Conservation (phyloP, 2,888 invertebrate genomes). For the Petrophora chlorosata region DNA sequence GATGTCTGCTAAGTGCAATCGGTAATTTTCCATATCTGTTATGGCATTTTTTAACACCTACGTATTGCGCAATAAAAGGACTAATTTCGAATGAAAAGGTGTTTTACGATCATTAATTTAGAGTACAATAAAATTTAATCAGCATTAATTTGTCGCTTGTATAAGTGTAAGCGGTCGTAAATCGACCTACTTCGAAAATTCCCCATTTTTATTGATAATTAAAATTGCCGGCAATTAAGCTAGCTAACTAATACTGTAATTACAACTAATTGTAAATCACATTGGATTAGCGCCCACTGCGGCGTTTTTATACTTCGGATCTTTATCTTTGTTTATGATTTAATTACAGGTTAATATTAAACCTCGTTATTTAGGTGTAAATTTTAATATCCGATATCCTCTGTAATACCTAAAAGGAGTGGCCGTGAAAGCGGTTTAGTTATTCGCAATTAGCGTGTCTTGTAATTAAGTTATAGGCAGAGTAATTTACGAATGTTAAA, state of each 20-base stretch:
- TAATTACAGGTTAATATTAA: conserved; percentile 72
- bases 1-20: conserved; percentile 35
- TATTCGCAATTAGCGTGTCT: conserved; percentile 35
- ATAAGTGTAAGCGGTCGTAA: conserved; percentile 52
- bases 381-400: conserved; percentile 59
- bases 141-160: conserved; percentile 53
- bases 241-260: conserved; percentile 63
- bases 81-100: conserved; percentile 37
- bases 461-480: conserved; percentile 36
- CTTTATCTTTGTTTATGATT: conserved; percentile 79
- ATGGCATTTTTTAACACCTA: conserved; percentile 35
- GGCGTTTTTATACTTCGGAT: conserved; percentile 64
- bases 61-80: conserved; percentile 35
- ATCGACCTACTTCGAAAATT: conserved; percentile 54
- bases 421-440: conserved; percentile 43
- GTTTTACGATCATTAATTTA: conserved; percentile 52
- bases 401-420: conserved; percentile 56
- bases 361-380: conserved; percentile 62
- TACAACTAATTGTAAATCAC: conserved; percentile 78
- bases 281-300: conserved; percentile 64
- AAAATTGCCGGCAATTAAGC: conserved; percentile 77
- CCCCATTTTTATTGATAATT: conserved; percentile 71
- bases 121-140: conserved; percentile 57
- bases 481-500: neutral
- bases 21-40: conserved; percentile 37